Conservation (phyloP, 2,113 vertebrate genomes). For the Gopherus flavomarginatus region DNA sequence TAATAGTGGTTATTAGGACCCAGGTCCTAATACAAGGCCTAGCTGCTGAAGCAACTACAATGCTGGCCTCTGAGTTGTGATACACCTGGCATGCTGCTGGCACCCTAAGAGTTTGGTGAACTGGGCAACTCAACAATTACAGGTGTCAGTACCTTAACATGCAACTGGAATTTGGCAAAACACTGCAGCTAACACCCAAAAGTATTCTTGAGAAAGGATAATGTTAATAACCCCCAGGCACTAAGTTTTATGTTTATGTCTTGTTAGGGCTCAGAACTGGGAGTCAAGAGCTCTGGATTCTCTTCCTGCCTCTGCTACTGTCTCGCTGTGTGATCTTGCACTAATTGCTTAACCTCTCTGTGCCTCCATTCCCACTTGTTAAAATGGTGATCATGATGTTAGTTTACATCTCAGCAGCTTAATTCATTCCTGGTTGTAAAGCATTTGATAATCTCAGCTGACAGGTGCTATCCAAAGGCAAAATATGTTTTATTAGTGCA, state of each 20-base stretch:
- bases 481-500: constrained; percentile 42
- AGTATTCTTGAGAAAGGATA: neutral
- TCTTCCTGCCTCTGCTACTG: neutral
- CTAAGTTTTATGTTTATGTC: constrained; percentile 14
- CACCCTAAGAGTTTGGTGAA: too few relatives aligned
- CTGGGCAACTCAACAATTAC: too few relatives aligned
- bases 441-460: neutral
- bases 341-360: constrained; percentile 26
- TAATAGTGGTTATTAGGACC: too few relatives aligned
- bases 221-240: neutral
- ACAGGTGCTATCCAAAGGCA: constrained; percentile 21
- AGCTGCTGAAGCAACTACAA: too few relatives aligned
- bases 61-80: too few relatives aligned
- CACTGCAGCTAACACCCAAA: neutral
- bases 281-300: constrained; percentile 8
- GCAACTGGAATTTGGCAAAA: constrained; percentile 21
- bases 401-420: constrained; percentile 27
- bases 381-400: constrained; percentile 63
- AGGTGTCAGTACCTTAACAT: too few relatives aligned
- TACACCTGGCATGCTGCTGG: too few relatives aligned
- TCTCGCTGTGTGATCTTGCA: constrained; percentile 22
- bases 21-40: too few relatives aligned
- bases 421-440: constrained; percentile 19
- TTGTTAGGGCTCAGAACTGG: neutral
- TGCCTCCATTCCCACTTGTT: constrained; percentile 19